Evolutionary conservation across 2,113 vertebrate species (phyloP).

Genomic region (Sorex fumeus): DNA sequence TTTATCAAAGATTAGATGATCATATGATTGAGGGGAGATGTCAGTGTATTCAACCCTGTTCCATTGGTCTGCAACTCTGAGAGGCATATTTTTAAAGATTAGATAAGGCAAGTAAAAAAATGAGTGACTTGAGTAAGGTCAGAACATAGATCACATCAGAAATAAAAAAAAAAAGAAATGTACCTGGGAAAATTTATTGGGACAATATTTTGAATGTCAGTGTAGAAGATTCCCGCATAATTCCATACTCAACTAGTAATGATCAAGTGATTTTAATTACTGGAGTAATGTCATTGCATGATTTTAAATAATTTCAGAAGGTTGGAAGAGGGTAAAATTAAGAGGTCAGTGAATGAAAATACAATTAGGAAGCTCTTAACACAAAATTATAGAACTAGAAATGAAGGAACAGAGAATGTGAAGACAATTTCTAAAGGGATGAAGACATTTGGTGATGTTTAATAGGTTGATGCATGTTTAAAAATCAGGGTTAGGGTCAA

Average conservation of each 20-base stretch:
- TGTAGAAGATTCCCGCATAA: not conserved
- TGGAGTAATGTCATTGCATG: not conserved
- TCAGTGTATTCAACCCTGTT: too few relatives aligned
- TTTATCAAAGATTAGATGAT: too few relatives aligned
- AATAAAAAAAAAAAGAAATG: slow-evolving; percentile 7
- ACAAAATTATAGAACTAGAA: not conserved
- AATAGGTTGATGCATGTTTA: not conserved
- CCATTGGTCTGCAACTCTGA: too few relatives aligned
- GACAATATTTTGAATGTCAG: not conserved
- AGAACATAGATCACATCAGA: not conserved
- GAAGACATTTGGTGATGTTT: not conserved
- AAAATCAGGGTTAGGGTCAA: not conserved
- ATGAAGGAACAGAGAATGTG: not conserved
- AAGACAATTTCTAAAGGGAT: not conserved
- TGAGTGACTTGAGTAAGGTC: not conserved
- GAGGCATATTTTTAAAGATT: not conserved
- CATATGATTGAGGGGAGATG: too few relatives aligned
- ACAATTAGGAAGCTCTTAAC: not conserved
- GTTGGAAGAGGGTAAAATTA: not conserved
- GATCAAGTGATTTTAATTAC: not conserved
- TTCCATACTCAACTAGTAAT: not conserved
- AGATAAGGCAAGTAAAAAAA: slow-evolving; percentile 5
- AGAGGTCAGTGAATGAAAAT: not conserved
- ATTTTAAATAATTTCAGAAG: not conserved
- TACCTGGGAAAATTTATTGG: not conserved